phyloP scores from a whole-genome alignment of 2,113 vertebrate species.

The Elanus axillaris region DNA sequence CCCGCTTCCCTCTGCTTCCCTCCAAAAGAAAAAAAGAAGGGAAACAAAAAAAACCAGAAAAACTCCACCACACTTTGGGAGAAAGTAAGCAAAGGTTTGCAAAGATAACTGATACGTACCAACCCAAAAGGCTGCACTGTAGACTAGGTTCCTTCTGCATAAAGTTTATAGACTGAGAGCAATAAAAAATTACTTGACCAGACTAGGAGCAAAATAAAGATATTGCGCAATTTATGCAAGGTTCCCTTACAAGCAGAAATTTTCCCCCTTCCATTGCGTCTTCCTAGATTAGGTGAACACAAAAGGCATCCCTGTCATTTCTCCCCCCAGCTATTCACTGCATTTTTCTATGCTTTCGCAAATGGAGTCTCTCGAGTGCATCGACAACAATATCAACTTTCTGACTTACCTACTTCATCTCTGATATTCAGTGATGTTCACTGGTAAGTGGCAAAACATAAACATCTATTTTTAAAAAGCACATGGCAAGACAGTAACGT shows the following conservation, averaged over 20 bases:
- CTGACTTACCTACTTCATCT: conserved; percentile 75
- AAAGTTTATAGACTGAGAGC: background rate
- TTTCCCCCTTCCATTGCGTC: background rate
- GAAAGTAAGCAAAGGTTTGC: background rate
- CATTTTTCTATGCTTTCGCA: conserved; percentile 54
- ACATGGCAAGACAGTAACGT: background rate
- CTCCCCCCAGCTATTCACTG: background rate
- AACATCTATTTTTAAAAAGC: conserved; percentile 19
- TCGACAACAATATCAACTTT: conserved; percentile 31
- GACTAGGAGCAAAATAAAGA: background rate
- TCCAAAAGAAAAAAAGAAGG: background rate
- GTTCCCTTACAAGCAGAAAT: background rate
- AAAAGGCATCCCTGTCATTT: background rate
- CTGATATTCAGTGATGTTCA: conserved; percentile 79
- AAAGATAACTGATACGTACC: background rate
- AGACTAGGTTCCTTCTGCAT: background rate
- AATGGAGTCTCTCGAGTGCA: conserved; percentile 63
- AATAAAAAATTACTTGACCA: background rate
- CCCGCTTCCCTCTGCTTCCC: rapidly evolving
- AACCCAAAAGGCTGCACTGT: background rate
- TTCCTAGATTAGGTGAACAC: background rate
- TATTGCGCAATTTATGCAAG: background rate
- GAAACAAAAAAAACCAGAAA: background rate
- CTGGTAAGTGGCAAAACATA: conserved; percentile 64
- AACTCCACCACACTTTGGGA: background rate